Conservation (phyloP, 2,888 invertebrate genomes). For the Phalera bucephala region DNA sequence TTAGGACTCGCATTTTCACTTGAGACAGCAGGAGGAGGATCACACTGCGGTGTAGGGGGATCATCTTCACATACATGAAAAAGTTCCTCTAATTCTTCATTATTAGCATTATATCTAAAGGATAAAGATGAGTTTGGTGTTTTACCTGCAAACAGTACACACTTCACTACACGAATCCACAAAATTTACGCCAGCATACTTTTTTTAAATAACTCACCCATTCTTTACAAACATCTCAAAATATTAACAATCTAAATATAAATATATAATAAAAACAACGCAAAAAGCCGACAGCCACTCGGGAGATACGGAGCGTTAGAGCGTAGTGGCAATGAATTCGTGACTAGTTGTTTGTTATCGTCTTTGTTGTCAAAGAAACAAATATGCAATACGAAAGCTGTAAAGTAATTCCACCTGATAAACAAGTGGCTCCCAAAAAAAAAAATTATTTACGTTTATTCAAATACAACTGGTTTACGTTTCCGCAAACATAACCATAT, state of each 20-base stretch:
- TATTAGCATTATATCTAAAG: conserved; percentile 90
- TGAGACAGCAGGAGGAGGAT: conserved; percentile 54
- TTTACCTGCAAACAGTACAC: conserved; percentile 56
- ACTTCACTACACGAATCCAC: background rate
- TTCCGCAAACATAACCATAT: conserved; percentile 5
- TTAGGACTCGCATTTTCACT: conserved; percentile 72
- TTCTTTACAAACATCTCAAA: no score
- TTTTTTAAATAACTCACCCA: no score
- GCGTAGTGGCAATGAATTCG: conserved; percentile 17
- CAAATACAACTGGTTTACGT: conserved; percentile 7
- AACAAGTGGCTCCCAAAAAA: conserved; percentile 7
- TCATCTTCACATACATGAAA: conserved; percentile 85
- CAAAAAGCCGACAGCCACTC: conserved; percentile 16
- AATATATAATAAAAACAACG: conserved; percentile 15
- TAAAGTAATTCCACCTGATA: conserved; percentile 12
- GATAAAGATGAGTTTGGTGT: conserved; percentile 78
- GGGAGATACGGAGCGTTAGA: conserved; percentile 15
- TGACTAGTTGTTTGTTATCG: conserved; percentile 42
- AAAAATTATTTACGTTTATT: conserved; percentile 6
- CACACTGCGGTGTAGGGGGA: conserved; percentile 72
- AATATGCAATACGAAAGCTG: conserved; percentile 13
- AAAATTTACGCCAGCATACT: no score
- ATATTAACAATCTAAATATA: background rate
- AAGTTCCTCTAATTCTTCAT: conserved; percentile 88
- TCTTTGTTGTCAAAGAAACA: conserved; percentile 63